Conservation (phyloP, 2,888 invertebrate genomes). For the Erebia aethiops region DNA sequence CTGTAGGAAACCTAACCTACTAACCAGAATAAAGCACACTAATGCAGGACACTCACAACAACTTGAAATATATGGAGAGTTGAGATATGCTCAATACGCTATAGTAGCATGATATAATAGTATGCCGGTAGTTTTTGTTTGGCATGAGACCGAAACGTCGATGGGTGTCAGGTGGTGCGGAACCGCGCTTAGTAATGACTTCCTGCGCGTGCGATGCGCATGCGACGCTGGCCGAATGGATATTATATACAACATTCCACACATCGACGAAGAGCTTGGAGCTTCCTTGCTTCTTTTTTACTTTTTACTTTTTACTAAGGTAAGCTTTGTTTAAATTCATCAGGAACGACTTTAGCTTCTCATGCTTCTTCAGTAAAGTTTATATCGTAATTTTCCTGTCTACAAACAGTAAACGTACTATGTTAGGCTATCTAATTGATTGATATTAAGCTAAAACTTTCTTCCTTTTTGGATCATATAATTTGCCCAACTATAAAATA, state of each 20-base stretch:
- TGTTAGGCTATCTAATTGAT: too few species aligned
- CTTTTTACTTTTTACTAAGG: neutral
- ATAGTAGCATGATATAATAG: neutral
- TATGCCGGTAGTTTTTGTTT: constrained; percentile 21
- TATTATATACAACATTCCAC: constrained; percentile 31
- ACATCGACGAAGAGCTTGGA: neutral
- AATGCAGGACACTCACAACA: too few species aligned
- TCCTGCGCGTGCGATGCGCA: constrained; percentile 45
- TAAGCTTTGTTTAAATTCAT: too few species aligned
- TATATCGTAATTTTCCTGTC: too few species aligned
- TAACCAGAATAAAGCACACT: too few species aligned
- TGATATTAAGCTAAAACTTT: too few species aligned
- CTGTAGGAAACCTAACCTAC: too few species aligned
- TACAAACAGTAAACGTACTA: too few species aligned
- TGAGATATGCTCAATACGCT: neutral
- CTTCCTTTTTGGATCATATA: too few species aligned
- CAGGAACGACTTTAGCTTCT: too few species aligned
- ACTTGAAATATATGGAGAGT: neutral
- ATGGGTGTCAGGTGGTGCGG: constrained; percentile 49
- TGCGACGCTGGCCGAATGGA: constrained; percentile 48
- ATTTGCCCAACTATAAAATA: too few species aligned
- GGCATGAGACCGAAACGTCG: constrained; percentile 43
- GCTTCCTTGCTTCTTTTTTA: neutral
- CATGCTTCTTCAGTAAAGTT: too few species aligned
- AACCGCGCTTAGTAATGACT: constrained; percentile 57